These are phyloP conservation scores for Bettongia penicillata DNA, from an alignment of 2,113 vertebrate species.

Conservation along the genomic window DNA sequence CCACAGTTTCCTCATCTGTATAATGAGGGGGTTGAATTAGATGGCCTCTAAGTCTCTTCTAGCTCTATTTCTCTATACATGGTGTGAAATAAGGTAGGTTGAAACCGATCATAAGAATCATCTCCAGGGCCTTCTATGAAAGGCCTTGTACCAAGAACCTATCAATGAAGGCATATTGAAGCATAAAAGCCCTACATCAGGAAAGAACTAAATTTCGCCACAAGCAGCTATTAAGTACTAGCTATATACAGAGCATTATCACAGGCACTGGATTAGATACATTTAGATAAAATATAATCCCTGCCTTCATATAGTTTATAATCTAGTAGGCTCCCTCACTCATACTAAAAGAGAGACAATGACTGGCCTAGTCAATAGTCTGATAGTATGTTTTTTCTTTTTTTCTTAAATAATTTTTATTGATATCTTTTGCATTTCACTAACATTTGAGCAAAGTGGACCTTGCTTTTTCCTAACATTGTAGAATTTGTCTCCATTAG, in stretches of 20 bases:
- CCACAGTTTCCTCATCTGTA: background rate
- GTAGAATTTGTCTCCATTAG: background rate
- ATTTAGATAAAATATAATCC: background rate
- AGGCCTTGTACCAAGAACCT: background rate
- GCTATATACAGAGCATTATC: background rate
- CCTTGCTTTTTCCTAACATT: no score
- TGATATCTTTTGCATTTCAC: background rate
- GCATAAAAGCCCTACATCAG: background rate
- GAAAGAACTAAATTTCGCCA: background rate
- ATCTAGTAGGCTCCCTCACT: background rate
- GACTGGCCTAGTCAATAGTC: background rate
- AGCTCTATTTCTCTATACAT: background rate
- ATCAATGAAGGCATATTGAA: background rate
- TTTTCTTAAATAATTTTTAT: background rate
- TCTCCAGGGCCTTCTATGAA: background rate
- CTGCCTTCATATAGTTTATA: background rate
- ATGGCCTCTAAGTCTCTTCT: background rate
- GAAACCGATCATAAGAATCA: background rate
- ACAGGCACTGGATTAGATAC: background rate
- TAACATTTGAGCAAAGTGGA: background rate
- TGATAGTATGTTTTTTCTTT: background rate
- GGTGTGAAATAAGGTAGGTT: background rate
- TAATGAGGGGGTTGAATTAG: background rate
- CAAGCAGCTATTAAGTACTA: background rate
- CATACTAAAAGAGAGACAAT: background rate